phyloP scores from a whole-genome alignment of 1,140 invertebrate species.

The Prorops nasuta region DNA sequence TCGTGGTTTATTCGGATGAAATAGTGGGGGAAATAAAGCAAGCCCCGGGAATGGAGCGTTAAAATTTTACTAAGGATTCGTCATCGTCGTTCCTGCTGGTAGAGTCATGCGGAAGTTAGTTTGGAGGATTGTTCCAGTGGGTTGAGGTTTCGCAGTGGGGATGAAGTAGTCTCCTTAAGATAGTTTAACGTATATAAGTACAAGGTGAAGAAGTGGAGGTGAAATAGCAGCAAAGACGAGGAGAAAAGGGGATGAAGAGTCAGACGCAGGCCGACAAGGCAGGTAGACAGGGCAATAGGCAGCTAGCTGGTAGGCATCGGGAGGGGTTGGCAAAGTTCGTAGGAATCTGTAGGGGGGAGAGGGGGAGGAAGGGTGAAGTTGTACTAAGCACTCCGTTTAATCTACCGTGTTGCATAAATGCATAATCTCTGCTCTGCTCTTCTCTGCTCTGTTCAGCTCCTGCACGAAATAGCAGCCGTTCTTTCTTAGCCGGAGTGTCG shows the following conservation, averaged over 20 bases:
- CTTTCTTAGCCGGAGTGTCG: too few relatives aligned
- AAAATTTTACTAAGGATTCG: conserved; percentile 17
- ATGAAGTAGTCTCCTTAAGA: too few relatives aligned
- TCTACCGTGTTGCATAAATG: conserved; percentile 39
- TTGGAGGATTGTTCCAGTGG: too few relatives aligned
- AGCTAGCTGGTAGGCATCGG: too few relatives aligned
- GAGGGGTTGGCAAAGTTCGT: too few relatives aligned
- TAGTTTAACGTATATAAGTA: conserved; percentile 8
- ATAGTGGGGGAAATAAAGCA: conserved; percentile 15
- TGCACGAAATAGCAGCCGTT: too few relatives aligned
- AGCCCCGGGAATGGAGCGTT: conserved; percentile 10
- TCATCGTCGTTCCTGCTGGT: too few relatives aligned
- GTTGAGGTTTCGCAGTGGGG: too few relatives aligned
- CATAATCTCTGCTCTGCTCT: conserved; percentile 29
- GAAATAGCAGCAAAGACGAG: not conserved
- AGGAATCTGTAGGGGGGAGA: not conserved
- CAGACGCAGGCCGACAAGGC: too few relatives aligned
- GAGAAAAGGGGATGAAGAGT: not conserved
- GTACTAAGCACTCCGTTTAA: conserved; percentile 31
- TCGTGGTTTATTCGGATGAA: conserved; percentile 23
- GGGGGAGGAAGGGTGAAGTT: conserved; percentile 1
- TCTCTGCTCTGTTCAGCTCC: too few relatives aligned
- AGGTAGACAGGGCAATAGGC: too few relatives aligned
- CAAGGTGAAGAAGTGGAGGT: not conserved
- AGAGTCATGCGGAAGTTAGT: too few relatives aligned